These are phyloP conservation scores for Resseliella maxima DNA, from an alignment of 2,888 invertebrate species.

Conservation along the genomic window DNA sequence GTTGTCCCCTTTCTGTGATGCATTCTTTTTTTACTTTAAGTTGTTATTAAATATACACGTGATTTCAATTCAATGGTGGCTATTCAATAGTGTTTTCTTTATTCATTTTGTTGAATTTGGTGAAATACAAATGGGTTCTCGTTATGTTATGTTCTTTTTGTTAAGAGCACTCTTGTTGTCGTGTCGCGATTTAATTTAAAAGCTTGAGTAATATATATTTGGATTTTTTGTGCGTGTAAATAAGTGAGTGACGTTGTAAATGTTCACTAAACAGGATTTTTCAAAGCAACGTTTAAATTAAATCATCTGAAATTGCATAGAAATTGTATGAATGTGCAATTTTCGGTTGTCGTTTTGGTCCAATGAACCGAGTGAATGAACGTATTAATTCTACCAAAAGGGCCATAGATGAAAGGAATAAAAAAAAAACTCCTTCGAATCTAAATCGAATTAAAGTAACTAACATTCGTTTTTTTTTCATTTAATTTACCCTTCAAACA, in stretches of 20 bases:
- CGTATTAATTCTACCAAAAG: background rate
- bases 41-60: conserved; percentile 24
- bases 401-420: background rate
- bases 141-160: conserved; percentile 9
- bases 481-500: background rate
- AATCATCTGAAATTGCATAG: conserved; percentile 38
- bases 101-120: conserved; percentile 36
- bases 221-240: conserved; percentile 11
- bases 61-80: conserved; percentile 45
- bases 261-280: background rate
- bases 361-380: conserved; percentile 31
- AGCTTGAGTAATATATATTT: conserved; percentile 21
- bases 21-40: background rate
- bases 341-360: conserved; percentile 34
- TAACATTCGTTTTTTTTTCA: background rate
- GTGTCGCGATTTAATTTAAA: conserved; percentile 43
- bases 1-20: background rate
- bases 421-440: background rate
- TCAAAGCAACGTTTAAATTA: conserved; percentile 43
- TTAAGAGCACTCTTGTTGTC: background rate
- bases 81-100: conserved; percentile 35
- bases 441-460: background rate
- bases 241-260: conserved; percentile 7
- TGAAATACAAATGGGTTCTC: conserved; percentile 33
- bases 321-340: background rate